These are phyloP conservation scores for Gobiocypris rarus DNA, from an alignment of 2,113 vertebrate genomes.

Conservation along the genomic window DNA sequence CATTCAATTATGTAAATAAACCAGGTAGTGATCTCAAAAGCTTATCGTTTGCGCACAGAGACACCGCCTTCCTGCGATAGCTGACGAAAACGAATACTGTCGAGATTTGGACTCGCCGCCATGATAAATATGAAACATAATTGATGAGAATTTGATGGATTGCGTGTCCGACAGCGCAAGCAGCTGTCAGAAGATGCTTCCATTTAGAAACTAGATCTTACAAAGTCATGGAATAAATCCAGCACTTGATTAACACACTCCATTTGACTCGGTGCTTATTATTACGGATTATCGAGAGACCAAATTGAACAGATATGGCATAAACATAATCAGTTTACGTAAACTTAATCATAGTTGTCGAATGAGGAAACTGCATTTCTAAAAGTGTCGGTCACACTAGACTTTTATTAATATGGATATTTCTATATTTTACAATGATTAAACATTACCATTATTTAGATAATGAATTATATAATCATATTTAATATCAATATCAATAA, in stretches of 20 bases:
- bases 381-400: background rate
- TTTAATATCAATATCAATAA: background rate
- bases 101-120: background rate
- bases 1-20: slow-evolving; percentile 1
- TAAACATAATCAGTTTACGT: background rate
- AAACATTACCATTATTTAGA: background rate
- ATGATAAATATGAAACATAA: slow-evolving; percentile 9
- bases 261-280: background rate
- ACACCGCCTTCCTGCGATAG: background rate
- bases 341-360: background rate
- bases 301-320: background rate
- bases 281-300: background rate
- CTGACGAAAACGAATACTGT: background rate
- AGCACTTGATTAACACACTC: background rate
- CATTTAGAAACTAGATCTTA: slow-evolving; percentile 17
- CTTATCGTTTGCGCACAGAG: background rate
- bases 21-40: background rate
- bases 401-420: background rate
- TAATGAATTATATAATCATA: background rate
- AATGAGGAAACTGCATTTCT: background rate
- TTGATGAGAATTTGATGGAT: slow-evolving; percentile 25
- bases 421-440: background rate
- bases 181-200: background rate
- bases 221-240: slow-evolving; percentile 6
- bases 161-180: slow-evolving; percentile 2